Evolutionary conservation across 2,113 vertebrate genomes (phyloP), one percentile per base, ranked within the genome.

Genomic region (Cyanoderma ruficeps): DNA sequence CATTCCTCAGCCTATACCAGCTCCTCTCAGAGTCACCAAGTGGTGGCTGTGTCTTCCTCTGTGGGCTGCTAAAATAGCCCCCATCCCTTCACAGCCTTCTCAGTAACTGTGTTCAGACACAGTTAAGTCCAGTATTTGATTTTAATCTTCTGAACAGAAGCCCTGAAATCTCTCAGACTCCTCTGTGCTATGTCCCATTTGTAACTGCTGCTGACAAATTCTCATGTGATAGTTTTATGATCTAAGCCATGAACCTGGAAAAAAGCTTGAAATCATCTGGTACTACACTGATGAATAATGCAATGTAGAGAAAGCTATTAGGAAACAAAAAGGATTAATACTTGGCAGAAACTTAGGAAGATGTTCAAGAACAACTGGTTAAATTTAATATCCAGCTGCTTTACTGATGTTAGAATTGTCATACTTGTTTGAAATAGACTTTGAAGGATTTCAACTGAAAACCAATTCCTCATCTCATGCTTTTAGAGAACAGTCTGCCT

Each of bases 401-500:
- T 94, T 94, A 92, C 87, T 87, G 87, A 72, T 90, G 80, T 89
- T 91, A 83, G 47, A 95, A 86, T 57, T 39, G 46, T 88, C 96
- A 94, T 87, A 72, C 68, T 94, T 96, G 74, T 93, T 90, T 95
- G 83, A 97, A 97, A 96, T 42, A 96, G 89, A 78, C 61, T 83
- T 91, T 89, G 93, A 92, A 97, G 61, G 79, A 96, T 93, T 98
- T 97, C 49, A 95, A 91, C 88, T 86, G 79, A 93, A 96, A 96
- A 97, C 81, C 53, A 85, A 80, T 96, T 96, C 93, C 76, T 90
- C 91, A 89, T 92, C 67, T 65, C 67, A 67, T 69, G 56, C 65
- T 57, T 90, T 68, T 83, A 52, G 69, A 86, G 86, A 84, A 61
- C 25, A 81, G 41, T 28, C 49, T 93, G 74, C 37, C 13, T 55